phyloP scores from a whole-genome alignment of 2,888 invertebrate genomes.

The Chrysolina americana region DNA sequence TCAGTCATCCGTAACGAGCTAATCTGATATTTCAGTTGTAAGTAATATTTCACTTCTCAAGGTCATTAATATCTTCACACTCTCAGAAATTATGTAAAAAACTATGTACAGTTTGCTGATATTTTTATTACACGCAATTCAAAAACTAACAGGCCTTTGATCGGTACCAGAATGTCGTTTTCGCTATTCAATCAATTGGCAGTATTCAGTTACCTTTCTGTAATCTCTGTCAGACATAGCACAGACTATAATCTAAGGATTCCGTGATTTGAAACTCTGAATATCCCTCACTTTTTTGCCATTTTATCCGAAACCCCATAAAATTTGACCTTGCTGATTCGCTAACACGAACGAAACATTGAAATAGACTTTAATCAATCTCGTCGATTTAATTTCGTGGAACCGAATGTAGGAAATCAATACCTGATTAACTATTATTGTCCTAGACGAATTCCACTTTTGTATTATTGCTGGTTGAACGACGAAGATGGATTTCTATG shows the following conservation, averaged over 20 bases:
- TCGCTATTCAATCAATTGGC: neutral
- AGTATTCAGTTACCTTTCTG: neutral
- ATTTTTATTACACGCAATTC: too few relatives aligned
- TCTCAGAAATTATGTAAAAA: too few relatives aligned
- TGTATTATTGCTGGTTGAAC: neutral
- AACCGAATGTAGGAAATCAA: slow-evolving; percentile 1
- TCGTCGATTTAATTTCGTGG: slow-evolving; percentile 3
- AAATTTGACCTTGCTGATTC: slow-evolving; percentile 20
- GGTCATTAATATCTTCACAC: too few relatives aligned
- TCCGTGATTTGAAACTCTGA: neutral
- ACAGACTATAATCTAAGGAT: neutral
- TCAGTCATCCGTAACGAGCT: too few relatives aligned
- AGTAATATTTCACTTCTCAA: too few relatives aligned
- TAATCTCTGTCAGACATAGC: neutral
- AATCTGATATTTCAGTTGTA: too few relatives aligned
- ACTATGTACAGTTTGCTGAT: too few relatives aligned
- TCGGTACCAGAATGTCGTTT: too few relatives aligned
- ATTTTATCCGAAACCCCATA: neutral
- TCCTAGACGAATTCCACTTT: neutral
- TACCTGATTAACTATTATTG: slow-evolving; percentile 1
- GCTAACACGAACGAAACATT: neutral
- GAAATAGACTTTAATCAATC: slow-evolving; percentile 18
- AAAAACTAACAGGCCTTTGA: too few relatives aligned
- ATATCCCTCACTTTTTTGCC: neutral
- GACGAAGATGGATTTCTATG: neutral